Conservation (phyloP, 2,888 invertebrate species). For the Napeogenes sylphis region DNA sequence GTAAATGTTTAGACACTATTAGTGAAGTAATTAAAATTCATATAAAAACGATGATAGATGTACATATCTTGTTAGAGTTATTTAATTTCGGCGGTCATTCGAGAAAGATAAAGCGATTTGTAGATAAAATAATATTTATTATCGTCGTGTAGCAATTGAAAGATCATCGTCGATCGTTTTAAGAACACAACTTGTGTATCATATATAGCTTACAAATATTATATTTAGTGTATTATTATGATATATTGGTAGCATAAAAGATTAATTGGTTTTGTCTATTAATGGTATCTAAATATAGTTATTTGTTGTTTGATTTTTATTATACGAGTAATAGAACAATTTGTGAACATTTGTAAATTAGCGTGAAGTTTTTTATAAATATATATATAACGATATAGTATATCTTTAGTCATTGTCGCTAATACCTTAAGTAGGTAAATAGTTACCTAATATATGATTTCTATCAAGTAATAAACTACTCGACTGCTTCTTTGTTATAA, state of each 20-base stretch:
- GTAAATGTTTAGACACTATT: conserved; percentile 16
- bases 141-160: conserved; percentile 19
- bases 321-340: too few relatives aligned
- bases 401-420: too few relatives aligned
- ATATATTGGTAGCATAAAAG: too few relatives aligned
- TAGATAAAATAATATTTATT: conserved; percentile 27
- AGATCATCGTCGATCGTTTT: conserved; percentile 19
- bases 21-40: conserved; percentile 18
- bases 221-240: too few relatives aligned
- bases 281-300: too few relatives aligned
- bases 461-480: background rate
- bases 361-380: too few relatives aligned
- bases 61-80: conserved; percentile 18
- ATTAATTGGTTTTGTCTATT: too few relatives aligned
- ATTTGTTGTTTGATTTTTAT: too few relatives aligned
- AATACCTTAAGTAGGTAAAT: background rate
- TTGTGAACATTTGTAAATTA: too few relatives aligned
- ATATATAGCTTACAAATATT: too few relatives aligned
- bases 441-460: background rate
- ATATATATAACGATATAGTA: too few relatives aligned
- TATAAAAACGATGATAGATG: conserved; percentile 21
- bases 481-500: too few relatives aligned
- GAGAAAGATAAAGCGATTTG: conserved; percentile 25
- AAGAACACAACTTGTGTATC: background rate
- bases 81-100: conserved; percentile 17